Percentiles rank a stretch among this genome's conserved stretches.
phyloP scores from a whole-genome alignment of 2,888 invertebrate genomes.

The Sphaeridia pumilis region DNA sequence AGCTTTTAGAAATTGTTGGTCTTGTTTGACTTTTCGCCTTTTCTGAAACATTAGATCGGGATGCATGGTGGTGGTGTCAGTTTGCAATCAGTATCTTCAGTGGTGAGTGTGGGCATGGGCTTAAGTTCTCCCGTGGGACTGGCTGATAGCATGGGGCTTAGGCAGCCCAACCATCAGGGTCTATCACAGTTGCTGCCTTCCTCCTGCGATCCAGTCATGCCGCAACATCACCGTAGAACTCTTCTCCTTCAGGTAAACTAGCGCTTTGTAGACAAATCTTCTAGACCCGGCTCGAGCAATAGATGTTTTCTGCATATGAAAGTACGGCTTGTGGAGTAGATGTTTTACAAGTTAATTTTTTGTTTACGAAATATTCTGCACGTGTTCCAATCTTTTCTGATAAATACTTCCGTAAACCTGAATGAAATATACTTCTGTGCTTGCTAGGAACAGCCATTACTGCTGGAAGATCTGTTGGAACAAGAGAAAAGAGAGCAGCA shows the following conservation, averaged over 20 bases:
- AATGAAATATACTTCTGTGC: too few relatives aligned
- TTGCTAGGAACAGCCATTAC: slow-evolving; percentile 70
- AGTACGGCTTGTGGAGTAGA: too few relatives aligned
- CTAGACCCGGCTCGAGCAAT: too few relatives aligned
- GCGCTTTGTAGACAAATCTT: too few relatives aligned
- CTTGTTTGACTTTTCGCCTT: too few relatives aligned
- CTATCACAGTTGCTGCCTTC: slow-evolving; percentile 31
- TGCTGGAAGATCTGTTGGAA: slow-evolving; percentile 79
- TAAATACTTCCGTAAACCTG: too few relatives aligned
- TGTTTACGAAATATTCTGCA: too few relatives aligned
- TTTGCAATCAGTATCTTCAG: slow-evolving; percentile 26
- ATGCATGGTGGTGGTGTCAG: slow-evolving; percentile 35
- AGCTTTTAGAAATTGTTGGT: too few relatives aligned
- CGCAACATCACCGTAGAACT: slow-evolving; percentile 53
- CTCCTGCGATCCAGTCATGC: slow-evolving; percentile 36
- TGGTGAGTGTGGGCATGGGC: slow-evolving; percentile 29
- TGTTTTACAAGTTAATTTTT: too few relatives aligned
- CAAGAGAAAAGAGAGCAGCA: slow-evolving; percentile 86
- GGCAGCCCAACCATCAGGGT: slow-evolving; percentile 37
- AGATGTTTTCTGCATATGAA: too few relatives aligned
- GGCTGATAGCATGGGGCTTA: slow-evolving; percentile 36
- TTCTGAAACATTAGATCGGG: slow-evolving; percentile 34
- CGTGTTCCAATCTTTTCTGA: too few relatives aligned
- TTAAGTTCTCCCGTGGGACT: slow-evolving; percentile 30
- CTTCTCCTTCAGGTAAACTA: slow-evolving; percentile 72